phyloP scores from a whole-genome alignment of 2,113 vertebrate species.

The Anas platyrhynchos region DNA sequence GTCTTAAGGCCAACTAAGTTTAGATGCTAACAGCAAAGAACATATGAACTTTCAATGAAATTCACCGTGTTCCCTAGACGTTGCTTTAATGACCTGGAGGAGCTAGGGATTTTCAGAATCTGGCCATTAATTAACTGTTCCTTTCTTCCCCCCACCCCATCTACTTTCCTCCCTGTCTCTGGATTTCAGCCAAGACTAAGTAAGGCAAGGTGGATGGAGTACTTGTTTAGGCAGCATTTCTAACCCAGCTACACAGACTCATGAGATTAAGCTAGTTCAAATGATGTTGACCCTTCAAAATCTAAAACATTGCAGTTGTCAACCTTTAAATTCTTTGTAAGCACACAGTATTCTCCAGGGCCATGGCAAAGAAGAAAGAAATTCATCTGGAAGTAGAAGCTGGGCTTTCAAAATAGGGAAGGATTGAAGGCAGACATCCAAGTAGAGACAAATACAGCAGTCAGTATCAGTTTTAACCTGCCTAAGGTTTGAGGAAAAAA shows the following conservation, averaged over 20 bases:
- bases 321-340: not conserved
- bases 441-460: not conserved
- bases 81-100: not conserved
- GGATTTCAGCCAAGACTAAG: conserved; percentile 22
- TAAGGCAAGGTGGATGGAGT: not conserved
- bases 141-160: not conserved
- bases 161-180: conserved; percentile 1
- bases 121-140: conserved; percentile 27
- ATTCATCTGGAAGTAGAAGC: not conserved
- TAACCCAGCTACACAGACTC: not conserved
- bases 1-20: conserved; percentile 16
- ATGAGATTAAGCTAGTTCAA: conserved; percentile 8
- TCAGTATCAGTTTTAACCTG: not conserved
- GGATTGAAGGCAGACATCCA: not conserved
- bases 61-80: not conserved
- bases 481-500: not conserved
- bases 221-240: conserved; percentile 33
- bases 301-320: not conserved
- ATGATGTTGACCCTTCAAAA: conserved; percentile 15
- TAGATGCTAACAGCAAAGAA: conserved; percentile 28
- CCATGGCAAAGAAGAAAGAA: not conserved
- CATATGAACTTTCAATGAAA: not conserved
- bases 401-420: not conserved
- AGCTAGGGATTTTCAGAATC: not conserved
- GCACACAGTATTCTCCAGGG: not conserved